Percentiles rank a stretch among this genome's conserved stretches.
Conservation (phyloP, 2,113 vertebrate genomes). For the Mohoua ochrocephala region DNA sequence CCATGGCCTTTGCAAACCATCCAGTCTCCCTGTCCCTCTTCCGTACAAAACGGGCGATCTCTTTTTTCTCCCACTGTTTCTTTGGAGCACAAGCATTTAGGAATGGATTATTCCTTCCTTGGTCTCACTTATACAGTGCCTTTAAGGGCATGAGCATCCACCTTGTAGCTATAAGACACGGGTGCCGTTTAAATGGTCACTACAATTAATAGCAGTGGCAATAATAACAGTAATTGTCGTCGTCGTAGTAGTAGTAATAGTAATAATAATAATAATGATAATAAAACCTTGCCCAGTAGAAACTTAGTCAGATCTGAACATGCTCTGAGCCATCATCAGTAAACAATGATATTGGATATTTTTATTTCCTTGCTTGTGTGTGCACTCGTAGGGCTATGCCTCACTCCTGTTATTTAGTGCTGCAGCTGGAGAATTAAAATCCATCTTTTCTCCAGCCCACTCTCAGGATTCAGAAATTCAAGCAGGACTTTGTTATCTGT, state of each 20-base stretch:
- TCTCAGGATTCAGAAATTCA: background rate
- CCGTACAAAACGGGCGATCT: background rate
- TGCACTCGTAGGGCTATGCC: background rate
- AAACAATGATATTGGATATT: background rate
- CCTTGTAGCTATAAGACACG: background rate
- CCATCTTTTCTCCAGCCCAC: background rate
- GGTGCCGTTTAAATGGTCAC: background rate
- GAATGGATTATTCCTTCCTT: background rate
- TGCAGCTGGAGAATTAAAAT: background rate
- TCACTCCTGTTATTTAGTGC: background rate
- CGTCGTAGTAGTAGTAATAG: background rate
- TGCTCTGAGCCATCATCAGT: background rate
- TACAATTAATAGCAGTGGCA: background rate
- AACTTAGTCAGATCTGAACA: background rate
- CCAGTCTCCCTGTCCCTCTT: background rate
- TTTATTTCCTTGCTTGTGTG: background rate
- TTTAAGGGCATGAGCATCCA: background rate
- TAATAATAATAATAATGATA: background rate
- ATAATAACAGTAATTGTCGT: background rate
- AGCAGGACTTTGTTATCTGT: background rate
- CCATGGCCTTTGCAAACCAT: background rate
- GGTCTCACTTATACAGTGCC: background rate
- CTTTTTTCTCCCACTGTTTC: background rate
- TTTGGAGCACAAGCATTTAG: background rate
- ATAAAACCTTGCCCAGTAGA: background rate